A percentile compares a stretch with the other conserved stretches of the same genome.
These are phyloP conservation scores for Protula sp. DNA, from an alignment of 2,888 invertebrate genomes.

Conservation along the genomic window DNA sequence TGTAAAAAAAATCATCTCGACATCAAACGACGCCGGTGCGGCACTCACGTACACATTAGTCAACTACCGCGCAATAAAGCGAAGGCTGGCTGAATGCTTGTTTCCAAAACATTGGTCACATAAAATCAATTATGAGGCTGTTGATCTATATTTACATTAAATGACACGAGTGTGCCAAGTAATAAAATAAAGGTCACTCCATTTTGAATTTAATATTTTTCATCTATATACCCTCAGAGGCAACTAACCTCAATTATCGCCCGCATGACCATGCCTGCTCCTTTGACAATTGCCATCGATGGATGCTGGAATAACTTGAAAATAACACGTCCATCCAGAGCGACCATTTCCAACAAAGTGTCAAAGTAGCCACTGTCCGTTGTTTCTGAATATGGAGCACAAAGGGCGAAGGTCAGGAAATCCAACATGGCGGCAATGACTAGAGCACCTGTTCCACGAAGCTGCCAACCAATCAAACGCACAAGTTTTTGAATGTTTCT, in stretches of 20 bases:
- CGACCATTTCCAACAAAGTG: slow-evolving; percentile 85
- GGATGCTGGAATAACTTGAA: slow-evolving; percentile 94
- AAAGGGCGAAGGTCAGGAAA: slow-evolving; percentile 93
- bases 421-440: slow-evolving; percentile 97
- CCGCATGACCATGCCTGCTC: slow-evolving; percentile 93
- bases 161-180: no score
- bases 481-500: not conserved
- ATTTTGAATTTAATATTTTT: no score
- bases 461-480: slow-evolving; percentile 7
- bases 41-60: no score
- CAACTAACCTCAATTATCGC: slow-evolving; percentile 91
- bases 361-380: slow-evolving; percentile 72
- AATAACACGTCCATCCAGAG: slow-evolving; percentile 80
- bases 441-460: slow-evolving; percentile 84
- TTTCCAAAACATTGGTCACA: no score
- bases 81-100: no score
- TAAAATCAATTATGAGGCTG: no score
- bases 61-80: not conserved
- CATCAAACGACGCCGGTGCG: no score
- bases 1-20: slow-evolving; percentile 21
- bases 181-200: no score
- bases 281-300: slow-evolving; percentile 95
- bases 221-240: no score
- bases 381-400: slow-evolving; percentile 98
- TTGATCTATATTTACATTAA: no score